Conservation (phyloP, 2,113 vertebrate species). For the Chloropsis hardwickii region DNA sequence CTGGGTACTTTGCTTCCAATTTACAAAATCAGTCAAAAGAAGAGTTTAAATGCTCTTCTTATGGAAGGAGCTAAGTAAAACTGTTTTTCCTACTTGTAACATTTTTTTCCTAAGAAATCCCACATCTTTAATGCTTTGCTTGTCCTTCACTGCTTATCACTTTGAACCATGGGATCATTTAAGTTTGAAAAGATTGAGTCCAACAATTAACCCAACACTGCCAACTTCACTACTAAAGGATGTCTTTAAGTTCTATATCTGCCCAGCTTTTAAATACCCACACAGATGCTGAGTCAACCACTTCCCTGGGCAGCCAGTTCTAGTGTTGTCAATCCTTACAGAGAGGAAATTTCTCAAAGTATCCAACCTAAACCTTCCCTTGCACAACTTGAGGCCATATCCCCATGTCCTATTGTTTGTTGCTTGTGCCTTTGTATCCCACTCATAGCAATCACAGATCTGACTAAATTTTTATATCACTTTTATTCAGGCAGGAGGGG, state of each 20-base stretch:
- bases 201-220: background rate
- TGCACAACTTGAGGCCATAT: background rate
- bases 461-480: background rate
- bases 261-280: background rate
- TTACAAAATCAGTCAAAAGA: background rate
- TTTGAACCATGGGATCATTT: background rate
- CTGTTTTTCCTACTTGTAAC: background rate
- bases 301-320: background rate
- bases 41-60: background rate
- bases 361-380: background rate
- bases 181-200: background rate
- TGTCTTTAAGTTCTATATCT: background rate
- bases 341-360: background rate
- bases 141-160: background rate
- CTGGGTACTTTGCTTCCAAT: background rate
- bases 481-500: background rate
- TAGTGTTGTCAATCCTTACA: background rate
- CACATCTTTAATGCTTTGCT: background rate
- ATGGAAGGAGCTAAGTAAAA: background rate
- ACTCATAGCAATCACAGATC: background rate
- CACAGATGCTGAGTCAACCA: background rate
- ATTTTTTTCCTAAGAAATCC: background rate
- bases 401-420: background rate
- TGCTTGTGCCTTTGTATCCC: background rate
- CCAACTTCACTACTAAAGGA: background rate